Percentiles rank a stretch among this genome's conserved stretches.
Conservation (phyloP, 2,888 invertebrate species). For the Rutpela maculata region DNA sequence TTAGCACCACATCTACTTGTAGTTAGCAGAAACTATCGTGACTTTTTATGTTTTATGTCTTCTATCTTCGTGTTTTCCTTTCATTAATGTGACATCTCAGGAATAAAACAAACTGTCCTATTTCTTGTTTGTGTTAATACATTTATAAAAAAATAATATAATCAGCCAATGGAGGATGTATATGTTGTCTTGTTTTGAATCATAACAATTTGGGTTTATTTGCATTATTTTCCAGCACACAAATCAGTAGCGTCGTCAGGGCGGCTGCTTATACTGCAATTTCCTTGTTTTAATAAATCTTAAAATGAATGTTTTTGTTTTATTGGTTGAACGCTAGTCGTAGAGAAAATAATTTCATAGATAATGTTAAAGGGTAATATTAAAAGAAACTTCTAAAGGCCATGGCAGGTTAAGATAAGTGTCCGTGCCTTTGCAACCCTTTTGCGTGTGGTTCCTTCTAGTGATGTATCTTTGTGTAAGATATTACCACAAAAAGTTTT, state of each 20-base stretch:
- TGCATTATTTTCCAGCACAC: not conserved
- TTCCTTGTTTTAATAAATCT: no score
- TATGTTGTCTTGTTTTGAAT: not conserved
- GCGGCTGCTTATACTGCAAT: not conserved
- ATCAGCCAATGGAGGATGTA: conserved; percentile 18
- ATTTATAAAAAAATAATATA: conserved; percentile 10
- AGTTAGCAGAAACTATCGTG: conserved; percentile 54
- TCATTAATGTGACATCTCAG: conserved; percentile 41
- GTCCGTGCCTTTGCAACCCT: no score
- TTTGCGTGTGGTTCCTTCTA: no score
- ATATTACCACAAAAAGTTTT: no score
- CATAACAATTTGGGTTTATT: not conserved
- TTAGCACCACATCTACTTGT: conserved; percentile 59
- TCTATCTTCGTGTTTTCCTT: conserved; percentile 50
- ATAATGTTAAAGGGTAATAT: no score
- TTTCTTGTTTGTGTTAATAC: conserved; percentile 21
- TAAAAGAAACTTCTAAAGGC: no score
- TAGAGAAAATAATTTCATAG: no score
- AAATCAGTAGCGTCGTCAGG: not conserved
- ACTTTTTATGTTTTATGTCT: conserved; percentile 53
- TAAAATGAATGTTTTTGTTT: no score
- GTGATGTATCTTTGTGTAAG: no score
- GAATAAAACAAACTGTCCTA: conserved; percentile 15
- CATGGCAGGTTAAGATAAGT: no score
- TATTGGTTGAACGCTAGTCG: no score